These are phyloP conservation scores for Criorhina ranunculi DNA, from an alignment of 2,888 invertebrate species.

Conservation along the genomic window DNA sequence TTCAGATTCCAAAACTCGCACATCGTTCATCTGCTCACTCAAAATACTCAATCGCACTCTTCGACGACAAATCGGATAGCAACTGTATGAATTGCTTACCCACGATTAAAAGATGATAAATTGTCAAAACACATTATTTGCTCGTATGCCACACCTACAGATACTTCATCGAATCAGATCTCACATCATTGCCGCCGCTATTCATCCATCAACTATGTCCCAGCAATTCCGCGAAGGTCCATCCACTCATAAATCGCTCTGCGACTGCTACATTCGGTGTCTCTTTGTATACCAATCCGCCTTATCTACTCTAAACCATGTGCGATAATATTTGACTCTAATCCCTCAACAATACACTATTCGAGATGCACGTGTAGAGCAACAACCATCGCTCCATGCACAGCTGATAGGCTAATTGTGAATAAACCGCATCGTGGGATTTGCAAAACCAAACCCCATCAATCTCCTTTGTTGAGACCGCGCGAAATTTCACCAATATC, in stretches of 20 bases:
- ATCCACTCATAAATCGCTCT: constrained; percentile 39
- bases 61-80: constrained; percentile 17
- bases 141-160: constrained; percentile 19
- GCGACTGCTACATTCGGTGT: constrained; percentile 6
- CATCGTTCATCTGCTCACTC: constrained; percentile 1
- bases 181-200: background rate
- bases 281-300: constrained; percentile 13
- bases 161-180: background rate
- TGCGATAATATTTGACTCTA: constrained; percentile 62
- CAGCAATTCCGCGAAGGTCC: constrained; percentile 1
- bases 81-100: constrained; percentile 34
- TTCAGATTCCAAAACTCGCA: background rate
- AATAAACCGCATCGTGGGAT: constrained; percentile 56
- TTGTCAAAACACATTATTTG: constrained; percentile 46
- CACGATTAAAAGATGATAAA: constrained; percentile 53
- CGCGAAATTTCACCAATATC: constrained; percentile 57
- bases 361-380: constrained; percentile 5
- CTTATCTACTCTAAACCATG: constrained; percentile 59
- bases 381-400: background rate
- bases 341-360: constrained; percentile 57
- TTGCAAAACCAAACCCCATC: constrained; percentile 52
- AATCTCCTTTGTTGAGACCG: constrained; percentile 46
- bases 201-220: constrained; percentile 21
- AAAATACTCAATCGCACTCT: background rate
- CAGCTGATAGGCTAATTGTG: constrained; percentile 57